Percentiles rank a stretch among this genome's conserved stretches.
These are phyloP conservation scores for Bos javanicus DNA, from an alignment of 2,113 vertebrate genomes.

Conservation along the genomic window DNA sequence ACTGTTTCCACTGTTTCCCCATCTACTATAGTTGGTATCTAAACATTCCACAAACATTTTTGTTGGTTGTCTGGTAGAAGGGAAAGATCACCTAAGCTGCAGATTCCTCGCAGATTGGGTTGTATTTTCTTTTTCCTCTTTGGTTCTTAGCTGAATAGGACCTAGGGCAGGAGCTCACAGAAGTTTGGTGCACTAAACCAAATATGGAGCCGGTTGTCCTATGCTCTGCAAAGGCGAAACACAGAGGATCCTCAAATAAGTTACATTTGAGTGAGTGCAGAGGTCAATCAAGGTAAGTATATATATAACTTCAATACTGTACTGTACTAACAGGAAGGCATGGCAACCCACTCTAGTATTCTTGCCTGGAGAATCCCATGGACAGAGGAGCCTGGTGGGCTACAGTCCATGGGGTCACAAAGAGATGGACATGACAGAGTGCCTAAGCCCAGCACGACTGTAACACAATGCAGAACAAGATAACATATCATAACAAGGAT, in stretches of 20 bases:
- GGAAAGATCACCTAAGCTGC: background rate
- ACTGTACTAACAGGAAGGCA: background rate
- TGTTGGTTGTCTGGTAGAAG: background rate
- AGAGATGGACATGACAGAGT: background rate
- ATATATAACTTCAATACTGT: background rate
- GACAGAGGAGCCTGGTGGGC: background rate
- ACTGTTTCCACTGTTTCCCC: too few species aligned
- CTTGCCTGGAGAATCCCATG: background rate
- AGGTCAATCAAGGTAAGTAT: background rate
- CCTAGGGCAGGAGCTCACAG: background rate
- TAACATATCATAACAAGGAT: background rate
- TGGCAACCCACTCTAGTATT: background rate
- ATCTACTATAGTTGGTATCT: background rate
- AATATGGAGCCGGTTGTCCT: background rate
- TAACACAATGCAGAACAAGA: background rate
- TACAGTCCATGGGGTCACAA: background rate
- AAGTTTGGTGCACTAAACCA: background rate
- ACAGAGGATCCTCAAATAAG: background rate
- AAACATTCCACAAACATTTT: background rate
- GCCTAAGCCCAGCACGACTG: fast-evolving
- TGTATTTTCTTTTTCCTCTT: background rate
- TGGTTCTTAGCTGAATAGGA: background rate
- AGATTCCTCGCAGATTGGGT: background rate
- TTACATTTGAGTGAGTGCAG: background rate
- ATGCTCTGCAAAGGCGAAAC: background rate